These are phyloP conservation scores for Oceanodroma tethys DNA, from an alignment of 2,113 vertebrate species.

Conservation along the genomic window DNA sequence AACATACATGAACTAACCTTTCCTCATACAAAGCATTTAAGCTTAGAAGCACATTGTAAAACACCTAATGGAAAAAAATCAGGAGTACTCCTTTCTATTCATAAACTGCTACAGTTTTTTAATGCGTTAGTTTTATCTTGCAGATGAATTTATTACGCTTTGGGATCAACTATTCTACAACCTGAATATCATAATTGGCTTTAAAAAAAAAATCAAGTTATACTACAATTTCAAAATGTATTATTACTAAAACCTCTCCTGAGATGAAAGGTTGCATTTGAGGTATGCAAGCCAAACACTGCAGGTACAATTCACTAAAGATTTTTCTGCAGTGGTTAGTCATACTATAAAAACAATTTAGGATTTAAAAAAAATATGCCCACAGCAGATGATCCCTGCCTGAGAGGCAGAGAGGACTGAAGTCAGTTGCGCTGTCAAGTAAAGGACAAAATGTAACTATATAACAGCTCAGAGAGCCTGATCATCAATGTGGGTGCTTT, in stretches of 20 bases:
- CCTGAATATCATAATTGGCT: fast-evolving
- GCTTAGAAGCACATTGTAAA: not conserved
- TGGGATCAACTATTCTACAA: not conserved
- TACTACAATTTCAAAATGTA: not conserved
- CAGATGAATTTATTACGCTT: not conserved
- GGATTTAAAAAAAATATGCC: not conserved
- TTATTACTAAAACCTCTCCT: not conserved
- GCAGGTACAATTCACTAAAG: not conserved
- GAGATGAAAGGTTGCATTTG: not conserved
- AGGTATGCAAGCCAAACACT: not conserved
- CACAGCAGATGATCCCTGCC: not conserved
- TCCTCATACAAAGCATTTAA: not conserved
- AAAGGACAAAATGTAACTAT: not conserved
- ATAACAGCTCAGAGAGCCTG: not conserved
- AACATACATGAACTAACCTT: not conserved
- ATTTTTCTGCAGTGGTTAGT: not conserved
- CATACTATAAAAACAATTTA: not conserved
- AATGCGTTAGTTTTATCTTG: not conserved
- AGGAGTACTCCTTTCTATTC: not conserved
- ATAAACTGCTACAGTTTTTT: not conserved
- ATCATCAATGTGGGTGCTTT: not conserved
- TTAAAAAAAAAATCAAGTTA: not conserved
- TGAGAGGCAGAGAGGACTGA: not conserved
- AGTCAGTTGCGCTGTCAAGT: not conserved
- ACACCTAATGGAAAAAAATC: not conserved